Conservation (phyloP, 2,797 vertebrate genomes). For the Neosilurus hyrtlii region DNA sequence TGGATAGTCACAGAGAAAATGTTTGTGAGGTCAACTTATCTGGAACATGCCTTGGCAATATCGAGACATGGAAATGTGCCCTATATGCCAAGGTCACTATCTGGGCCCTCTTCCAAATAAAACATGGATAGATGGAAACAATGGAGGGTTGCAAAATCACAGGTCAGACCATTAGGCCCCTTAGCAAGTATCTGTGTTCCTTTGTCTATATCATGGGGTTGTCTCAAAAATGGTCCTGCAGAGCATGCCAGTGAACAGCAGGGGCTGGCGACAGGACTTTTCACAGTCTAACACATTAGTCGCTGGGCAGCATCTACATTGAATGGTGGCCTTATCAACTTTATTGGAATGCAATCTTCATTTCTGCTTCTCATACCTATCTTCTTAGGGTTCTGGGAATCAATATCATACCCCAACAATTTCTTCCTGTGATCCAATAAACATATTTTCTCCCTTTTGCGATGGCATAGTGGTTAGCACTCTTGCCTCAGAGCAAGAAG, state of each 20-base stretch:
- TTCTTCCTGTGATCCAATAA: not conserved
- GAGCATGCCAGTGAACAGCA: too few relatives aligned
- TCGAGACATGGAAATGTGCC: not conserved
- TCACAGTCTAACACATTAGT: not conserved
- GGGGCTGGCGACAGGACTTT: not conserved
- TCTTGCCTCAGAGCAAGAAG: too few relatives aligned
- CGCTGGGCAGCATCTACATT: not conserved
- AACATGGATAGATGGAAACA: not conserved
- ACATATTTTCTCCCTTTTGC: not conserved
- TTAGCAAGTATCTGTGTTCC: not conserved
- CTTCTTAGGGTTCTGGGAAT: not conserved
- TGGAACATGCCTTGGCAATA: conserved; percentile 1
- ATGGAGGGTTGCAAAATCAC: not conserved
- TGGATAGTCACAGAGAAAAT: not conserved
- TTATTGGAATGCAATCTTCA: not conserved
- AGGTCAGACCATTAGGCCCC: not conserved
- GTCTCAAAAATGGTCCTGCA: not conserved
- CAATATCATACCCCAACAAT: not conserved
- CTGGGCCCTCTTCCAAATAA: not conserved
- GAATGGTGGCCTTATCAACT: not conserved
- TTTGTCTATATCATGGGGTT: too few relatives aligned
- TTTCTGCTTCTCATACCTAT: not conserved
- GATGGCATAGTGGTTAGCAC: too few relatives aligned
- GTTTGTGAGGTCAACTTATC: not conserved
- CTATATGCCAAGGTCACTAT: not conserved